Conservation (phyloP, 2,888 invertebrate genomes). For the Caenorhabditis drosophilae region DNA sequence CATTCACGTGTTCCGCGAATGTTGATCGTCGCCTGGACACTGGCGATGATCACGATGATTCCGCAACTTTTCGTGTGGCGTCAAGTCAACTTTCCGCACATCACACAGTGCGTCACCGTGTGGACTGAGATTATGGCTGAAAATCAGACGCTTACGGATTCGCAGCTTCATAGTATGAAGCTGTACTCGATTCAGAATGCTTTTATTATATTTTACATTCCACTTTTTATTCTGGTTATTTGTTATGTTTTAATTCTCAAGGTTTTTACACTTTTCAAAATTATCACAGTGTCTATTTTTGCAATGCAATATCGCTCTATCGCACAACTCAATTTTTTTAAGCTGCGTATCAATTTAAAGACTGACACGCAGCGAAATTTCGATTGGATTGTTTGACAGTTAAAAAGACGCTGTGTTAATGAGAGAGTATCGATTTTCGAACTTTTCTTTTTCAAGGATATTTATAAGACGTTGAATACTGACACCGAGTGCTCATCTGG, state of each 20-base stretch:
- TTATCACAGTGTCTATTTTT: no score
- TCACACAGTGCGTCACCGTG: constrained; percentile 50
- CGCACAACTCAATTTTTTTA: no score
- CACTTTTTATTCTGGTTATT: constrained; percentile 46
- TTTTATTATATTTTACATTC: constrained; percentile 54
- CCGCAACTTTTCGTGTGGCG: constrained; percentile 56
- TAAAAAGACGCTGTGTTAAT: no score
- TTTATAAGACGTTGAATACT: constrained; percentile 51
- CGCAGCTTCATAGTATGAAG: constrained; percentile 29
- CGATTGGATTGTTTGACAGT: no score
- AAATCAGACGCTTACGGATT: constrained; percentile 9
- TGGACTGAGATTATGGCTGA: constrained; percentile 44
- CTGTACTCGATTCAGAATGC: constrained; percentile 42
- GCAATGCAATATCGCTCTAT: no score
- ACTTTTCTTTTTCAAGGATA: no score
- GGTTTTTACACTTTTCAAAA: no score
- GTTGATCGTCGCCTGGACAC: constrained; percentile 48
- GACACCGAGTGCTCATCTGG: constrained; percentile 47
- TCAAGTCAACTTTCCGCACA: constrained; percentile 27
- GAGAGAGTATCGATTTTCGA: no score
- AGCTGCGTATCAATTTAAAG: no score
- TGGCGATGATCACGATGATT: constrained; percentile 45
- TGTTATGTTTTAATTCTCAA: constrained; percentile 57
- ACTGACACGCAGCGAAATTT: no score
- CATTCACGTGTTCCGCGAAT: constrained; percentile 46